phyloP scores from a whole-genome alignment of 2,888 invertebrate genomes.

The Onchidella celtica region DNA sequence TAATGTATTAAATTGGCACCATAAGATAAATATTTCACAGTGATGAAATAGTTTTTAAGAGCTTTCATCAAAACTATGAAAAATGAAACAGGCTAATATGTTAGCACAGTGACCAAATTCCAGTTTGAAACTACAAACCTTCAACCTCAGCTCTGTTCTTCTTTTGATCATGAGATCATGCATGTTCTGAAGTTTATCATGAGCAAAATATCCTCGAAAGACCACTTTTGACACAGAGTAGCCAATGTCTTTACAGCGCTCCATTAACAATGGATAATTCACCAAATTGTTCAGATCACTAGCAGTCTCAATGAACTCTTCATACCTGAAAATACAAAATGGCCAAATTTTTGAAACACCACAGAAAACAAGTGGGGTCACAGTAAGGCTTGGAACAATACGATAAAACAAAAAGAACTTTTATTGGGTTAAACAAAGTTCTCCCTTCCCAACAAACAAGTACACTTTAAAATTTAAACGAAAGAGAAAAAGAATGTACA shows the following conservation, averaged over 20 bases:
- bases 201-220: constrained; percentile 76
- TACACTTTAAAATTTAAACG: too few relatives aligned
- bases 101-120: background rate
- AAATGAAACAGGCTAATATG: background rate
- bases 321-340: constrained; percentile 64
- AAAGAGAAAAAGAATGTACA: too few relatives aligned
- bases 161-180: constrained; percentile 75
- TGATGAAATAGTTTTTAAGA: too few relatives aligned
- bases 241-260: constrained; percentile 72
- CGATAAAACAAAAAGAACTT: too few relatives aligned
- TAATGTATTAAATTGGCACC: too few relatives aligned
- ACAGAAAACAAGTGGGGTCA: too few relatives aligned
- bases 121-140: constrained; percentile 55
- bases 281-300: constrained; percentile 70
- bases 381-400: too few relatives aligned
- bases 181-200: constrained; percentile 72
- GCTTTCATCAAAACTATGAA: too few relatives aligned
- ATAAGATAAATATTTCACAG: too few relatives aligned
- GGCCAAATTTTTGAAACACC: too few relatives aligned
- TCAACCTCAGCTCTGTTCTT: constrained; percentile 72
- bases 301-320: constrained; percentile 76
- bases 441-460: too few relatives aligned
- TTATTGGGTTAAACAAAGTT: too few relatives aligned
- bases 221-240: constrained; percentile 75
- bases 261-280: constrained; percentile 71